These are phyloP conservation scores for Conomelus anceps DNA, from an alignment of 2,888 invertebrate genomes.

Conservation along the genomic window DNA sequence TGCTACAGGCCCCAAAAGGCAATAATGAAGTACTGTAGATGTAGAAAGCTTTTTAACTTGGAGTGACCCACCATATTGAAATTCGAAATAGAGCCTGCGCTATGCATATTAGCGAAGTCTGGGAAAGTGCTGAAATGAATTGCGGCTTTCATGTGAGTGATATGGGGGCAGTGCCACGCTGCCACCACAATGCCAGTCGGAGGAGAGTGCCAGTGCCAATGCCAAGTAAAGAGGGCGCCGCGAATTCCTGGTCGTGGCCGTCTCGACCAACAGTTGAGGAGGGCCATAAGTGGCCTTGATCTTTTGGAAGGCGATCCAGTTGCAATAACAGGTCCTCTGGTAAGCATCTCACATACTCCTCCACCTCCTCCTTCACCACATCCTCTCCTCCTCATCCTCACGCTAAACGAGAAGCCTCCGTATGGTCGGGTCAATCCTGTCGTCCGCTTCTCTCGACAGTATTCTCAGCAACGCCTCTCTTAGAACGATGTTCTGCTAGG, in stretches of 20 bases:
- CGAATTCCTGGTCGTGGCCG: background rate
- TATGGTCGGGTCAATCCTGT: background rate
- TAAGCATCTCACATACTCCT: background rate
- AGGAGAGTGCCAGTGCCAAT: background rate
- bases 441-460: background rate
- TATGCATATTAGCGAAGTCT: no score
- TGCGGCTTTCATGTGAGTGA: background rate
- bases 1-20: no score
- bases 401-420: no score
- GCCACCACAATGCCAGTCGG: no score
- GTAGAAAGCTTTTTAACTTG: background rate
- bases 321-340: background rate
- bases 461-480: background rate
- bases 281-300: background rate
- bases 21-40: background rate
- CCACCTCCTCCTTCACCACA: background rate
- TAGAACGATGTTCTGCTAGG: background rate
- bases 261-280: background rate
- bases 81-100: background rate
- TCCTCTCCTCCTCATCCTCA: background rate
- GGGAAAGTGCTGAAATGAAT: background rate
- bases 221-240: background rate
- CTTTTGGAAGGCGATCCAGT: background rate
- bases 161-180: background rate
- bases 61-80: no score